These are phyloP conservation scores for Anguilla anguilla DNA, from an alignment of 2,797 vertebrate species.

Conservation along the genomic window DNA sequence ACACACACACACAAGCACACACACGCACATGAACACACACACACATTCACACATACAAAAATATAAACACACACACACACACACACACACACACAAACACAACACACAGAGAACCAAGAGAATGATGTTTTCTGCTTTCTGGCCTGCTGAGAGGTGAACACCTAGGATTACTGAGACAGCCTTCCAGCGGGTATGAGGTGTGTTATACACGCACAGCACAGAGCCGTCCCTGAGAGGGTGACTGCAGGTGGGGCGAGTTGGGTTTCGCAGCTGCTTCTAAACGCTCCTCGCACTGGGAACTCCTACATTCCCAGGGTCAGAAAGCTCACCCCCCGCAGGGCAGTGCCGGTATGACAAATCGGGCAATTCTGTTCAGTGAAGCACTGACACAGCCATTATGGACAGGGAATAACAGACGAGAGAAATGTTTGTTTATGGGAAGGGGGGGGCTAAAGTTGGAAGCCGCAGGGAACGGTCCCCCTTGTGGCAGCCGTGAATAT, in stretches of 20 bases:
- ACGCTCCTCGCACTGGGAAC: background rate
- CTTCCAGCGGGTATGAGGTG: background rate
- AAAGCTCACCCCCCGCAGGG: background rate
- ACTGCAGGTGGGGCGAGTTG: too few relatives aligned
- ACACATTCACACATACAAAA: background rate
- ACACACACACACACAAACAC: conserved; percentile 13
- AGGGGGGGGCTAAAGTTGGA: background rate
- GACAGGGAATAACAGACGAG: background rate
- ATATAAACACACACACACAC: conserved; percentile 1
- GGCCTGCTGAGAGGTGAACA: background rate
- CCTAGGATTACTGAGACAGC: background rate
- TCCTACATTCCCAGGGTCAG: conserved; percentile 14
- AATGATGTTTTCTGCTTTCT: background rate
- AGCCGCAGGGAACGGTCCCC: background rate
- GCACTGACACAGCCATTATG: conserved; percentile 5
- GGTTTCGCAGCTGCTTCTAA: too few relatives aligned
- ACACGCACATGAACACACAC: conserved; percentile 7
- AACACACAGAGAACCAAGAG: background rate
- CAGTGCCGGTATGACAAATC: background rate
- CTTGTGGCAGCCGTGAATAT: background rate
- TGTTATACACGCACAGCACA: too few relatives aligned
- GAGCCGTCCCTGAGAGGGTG: too few relatives aligned
- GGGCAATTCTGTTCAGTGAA: conserved; percentile 23
- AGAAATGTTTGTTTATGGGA: background rate
- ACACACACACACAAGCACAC: background rate